Conservation (phyloP, 1,140 invertebrate species). For the Halesus radiatus region DNA sequence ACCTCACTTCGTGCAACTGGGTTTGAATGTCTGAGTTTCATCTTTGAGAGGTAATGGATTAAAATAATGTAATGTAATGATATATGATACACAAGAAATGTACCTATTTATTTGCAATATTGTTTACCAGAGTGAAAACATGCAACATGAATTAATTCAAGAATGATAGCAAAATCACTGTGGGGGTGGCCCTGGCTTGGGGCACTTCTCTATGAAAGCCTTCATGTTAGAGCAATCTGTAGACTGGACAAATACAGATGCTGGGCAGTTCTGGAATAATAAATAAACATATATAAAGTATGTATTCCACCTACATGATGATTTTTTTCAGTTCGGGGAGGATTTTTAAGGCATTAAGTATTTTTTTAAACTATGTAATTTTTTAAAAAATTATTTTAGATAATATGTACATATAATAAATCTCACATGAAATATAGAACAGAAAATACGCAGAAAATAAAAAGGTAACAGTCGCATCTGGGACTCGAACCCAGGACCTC, state of each 20-base stretch:
- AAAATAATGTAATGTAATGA: no score
- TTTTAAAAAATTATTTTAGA: no score
- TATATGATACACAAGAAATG: background rate
- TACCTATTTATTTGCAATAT: background rate
- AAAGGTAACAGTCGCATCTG: no score
- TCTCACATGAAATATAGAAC: no score
- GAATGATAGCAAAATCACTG: background rate
- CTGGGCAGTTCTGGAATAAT: constrained; percentile 49
- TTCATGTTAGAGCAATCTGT: constrained; percentile 38
- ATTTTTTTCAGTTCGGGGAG: no score
- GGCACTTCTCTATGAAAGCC: constrained; percentile 35
- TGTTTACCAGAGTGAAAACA: background rate
- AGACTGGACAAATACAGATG: constrained; percentile 4
- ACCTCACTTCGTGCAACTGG: no score
- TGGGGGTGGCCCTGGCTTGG: background rate
- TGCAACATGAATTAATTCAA: background rate
- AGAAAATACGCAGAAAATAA: no score
- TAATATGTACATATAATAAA: no score
- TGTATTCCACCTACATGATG: background rate
- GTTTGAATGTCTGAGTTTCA: background rate
- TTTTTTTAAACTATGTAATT: no score
- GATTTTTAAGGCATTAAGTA: no score
- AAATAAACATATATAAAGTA: background rate
- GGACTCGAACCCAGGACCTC: no score
- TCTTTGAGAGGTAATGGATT: background rate